Percentiles rank a stretch among this genome's conserved stretches.
These are phyloP conservation scores for Spinibarbus caldwelli DNA, from an alignment of 2,797 vertebrate genomes.

Conservation along the genomic window DNA sequence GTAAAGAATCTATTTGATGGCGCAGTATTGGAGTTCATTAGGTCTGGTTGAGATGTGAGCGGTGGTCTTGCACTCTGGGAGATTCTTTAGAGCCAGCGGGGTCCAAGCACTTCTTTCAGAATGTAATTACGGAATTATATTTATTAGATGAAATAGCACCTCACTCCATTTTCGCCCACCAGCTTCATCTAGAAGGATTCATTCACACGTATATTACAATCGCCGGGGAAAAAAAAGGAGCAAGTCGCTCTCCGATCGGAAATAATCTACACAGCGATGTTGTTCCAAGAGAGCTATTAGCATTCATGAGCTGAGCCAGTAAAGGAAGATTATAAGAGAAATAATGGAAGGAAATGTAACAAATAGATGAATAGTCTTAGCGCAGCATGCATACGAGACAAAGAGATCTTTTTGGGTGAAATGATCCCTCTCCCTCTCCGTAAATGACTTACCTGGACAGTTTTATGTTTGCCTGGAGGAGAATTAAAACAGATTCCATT, in stretches of 20 bases:
- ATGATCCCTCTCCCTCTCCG: constrained; percentile 69
- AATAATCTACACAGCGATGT: constrained; percentile 84
- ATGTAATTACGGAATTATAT: constrained; percentile 73
- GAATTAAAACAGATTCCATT: constrained; percentile 84
- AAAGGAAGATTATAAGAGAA: constrained; percentile 91
- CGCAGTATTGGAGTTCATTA: constrained; percentile 60
- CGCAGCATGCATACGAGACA: constrained; percentile 60
- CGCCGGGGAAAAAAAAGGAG: constrained; percentile 61
- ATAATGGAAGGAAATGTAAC: constrained; percentile 87
- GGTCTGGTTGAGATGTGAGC: constrained; percentile 59
- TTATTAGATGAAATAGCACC: constrained; percentile 71
- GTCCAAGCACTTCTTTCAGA: constrained; percentile 62
- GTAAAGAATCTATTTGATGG: constrained; percentile 62
- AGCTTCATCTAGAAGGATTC: constrained; percentile 73
- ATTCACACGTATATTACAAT: constrained; percentile 76
- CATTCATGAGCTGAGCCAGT: constrained; percentile 86
- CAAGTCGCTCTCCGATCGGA: constrained; percentile 81
- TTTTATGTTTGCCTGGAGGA: constrained; percentile 84
- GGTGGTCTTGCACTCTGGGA: constrained; percentile 57
- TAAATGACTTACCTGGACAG: constrained; percentile 85
- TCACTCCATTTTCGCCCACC: constrained; percentile 65
- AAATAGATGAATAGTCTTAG: constrained; percentile 80
- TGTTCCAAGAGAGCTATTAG: constrained; percentile 91
- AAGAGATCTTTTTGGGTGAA: constrained; percentile 30
- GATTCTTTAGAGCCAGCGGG: constrained; percentile 59